Conservation (phyloP, 1,140 invertebrate species). For the Glossosoma conforme region DNA sequence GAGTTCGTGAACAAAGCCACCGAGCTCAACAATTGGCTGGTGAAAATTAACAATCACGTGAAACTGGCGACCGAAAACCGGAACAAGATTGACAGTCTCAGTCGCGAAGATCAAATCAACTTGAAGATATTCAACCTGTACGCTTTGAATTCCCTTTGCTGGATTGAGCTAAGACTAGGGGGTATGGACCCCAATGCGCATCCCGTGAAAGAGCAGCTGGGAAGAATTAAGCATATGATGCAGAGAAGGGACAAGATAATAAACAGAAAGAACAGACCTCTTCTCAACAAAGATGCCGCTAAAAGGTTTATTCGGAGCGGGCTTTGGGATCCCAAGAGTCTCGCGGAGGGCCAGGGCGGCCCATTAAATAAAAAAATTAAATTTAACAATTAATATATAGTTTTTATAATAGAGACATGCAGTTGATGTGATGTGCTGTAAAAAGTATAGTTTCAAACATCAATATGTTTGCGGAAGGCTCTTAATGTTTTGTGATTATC, state of each 20-base stretch:
- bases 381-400: conserved; percentile 37
- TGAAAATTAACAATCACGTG: conserved; percentile 48
- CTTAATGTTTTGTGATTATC: too few relatives aligned
- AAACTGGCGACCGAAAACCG: conserved; percentile 37
- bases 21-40: conserved; percentile 48
- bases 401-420: too few relatives aligned
- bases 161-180: conserved; percentile 53
- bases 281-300: conserved; percentile 50
- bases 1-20: conserved; percentile 48
- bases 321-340: conserved; percentile 43
- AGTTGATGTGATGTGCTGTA: too few relatives aligned
- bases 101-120: conserved; percentile 53
- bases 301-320: conserved; percentile 57
- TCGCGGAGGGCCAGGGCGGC: conserved; percentile 15
- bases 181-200: conserved; percentile 52
- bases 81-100: conserved; percentile 46
- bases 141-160: conserved; percentile 55
- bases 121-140: conserved; percentile 56
- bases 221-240: conserved; percentile 54
- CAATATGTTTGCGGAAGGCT: too few relatives aligned
- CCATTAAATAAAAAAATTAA: conserved; percentile 40
- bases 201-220: conserved; percentile 53
- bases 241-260: conserved; percentile 53
- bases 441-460: too few relatives aligned
- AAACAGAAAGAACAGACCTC: conserved; percentile 50